Evolutionary conservation across 2,888 invertebrate species (phyloP), one percentile per base, ranked within the genome.

Genomic region (Thereva nobilitata): DNA sequence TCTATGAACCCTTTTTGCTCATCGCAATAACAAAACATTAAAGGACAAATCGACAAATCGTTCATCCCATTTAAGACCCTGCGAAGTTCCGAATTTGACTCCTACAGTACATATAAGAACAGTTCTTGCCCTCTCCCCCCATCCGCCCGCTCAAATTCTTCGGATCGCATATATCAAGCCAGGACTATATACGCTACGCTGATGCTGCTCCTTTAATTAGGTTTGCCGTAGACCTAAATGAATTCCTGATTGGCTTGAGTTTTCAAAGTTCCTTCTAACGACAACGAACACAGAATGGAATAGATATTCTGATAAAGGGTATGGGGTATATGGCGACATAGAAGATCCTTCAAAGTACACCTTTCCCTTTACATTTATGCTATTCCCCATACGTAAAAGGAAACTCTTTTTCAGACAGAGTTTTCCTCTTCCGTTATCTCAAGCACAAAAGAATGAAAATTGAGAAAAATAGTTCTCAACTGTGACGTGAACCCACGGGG

Each of bases 391-490:
- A 3, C n/a, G n/a, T 37, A 35, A 61, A 40, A 23, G 41, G 61
- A 41, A 61, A 61, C 8, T 34, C 37, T 40, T 53, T 53, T 23
- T 10, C 10, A 37, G 6, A 53, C 35, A 50, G 50, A 50, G 34
- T 50, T 50, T 34, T 50, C 50, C 61, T 41, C 50, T 61, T 61
- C 61, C 50, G 61, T 23, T 50, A 50, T 34, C 50, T 50, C 40
- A 45, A 61, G 50, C 61, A 61, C 50, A 61, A 61, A 61, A 61
- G 61, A 50, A 41, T 61, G 61, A 61, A 61, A 49, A 61, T 61
- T 50, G 50, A 61, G 40, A 61, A 61, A 61, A 61, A 61, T 61
- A 50, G 50, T 61, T 61, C n/a, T 34, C 61, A 49, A 50, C 50
- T 34, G 61, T 61, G 50, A 61, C 50, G 61, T 61, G 49, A 49